Evolutionary conservation across 2,888 invertebrate species (phyloP), one percentile per base, ranked within the genome.

Genomic region (Ophion ventricosus): DNA sequence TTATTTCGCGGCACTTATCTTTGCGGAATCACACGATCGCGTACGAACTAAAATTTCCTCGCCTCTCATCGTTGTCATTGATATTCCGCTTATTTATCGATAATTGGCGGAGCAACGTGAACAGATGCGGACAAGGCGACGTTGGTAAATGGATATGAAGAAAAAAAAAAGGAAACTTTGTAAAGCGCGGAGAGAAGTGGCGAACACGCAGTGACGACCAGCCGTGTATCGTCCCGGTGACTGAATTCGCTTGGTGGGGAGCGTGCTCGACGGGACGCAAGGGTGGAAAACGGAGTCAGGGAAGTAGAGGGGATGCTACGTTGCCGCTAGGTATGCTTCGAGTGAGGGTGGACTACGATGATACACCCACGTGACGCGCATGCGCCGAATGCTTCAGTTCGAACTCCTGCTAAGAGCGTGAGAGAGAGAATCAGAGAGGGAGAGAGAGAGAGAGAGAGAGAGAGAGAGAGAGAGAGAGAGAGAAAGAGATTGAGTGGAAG

Each of bases 201-300:
- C 81, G 76, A 82, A 49, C 49, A 49, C 49, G 83, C 85, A 85
- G 86, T 88, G 89, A 89, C 91, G 90, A 49, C 89, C 90, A 88
- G 90, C 90, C 89, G 90, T 91, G 91, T 90, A 91, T 92, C 92
- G 91, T 90, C 89, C 92, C 92, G 92, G 91, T 92, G 90, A 92
- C 92, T 92, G 92, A 92, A 87, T 87, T 86, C 80, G 70, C 75
- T 78, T 90, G 80, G 82, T 80, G 85, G 85, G 86, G 85, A 84
- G 67, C 73, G 63, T 67, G 80, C 85, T 84, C 80, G 80, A 79
- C 84, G 88, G 88, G 89, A 88, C 89, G 90, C 83, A 87, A 84
- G 89, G 86, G 88, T 82, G 84, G 82, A 79, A 80, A 84, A 73
- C 63, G 72, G 84, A 82, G 80, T 78, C 72, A 70, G 76, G 82